Evolutionary conservation across 2,113 vertebrate genomes (phyloP), one percentile per base, ranked within the genome.

Genomic region (Struthidea cinerea): DNA sequence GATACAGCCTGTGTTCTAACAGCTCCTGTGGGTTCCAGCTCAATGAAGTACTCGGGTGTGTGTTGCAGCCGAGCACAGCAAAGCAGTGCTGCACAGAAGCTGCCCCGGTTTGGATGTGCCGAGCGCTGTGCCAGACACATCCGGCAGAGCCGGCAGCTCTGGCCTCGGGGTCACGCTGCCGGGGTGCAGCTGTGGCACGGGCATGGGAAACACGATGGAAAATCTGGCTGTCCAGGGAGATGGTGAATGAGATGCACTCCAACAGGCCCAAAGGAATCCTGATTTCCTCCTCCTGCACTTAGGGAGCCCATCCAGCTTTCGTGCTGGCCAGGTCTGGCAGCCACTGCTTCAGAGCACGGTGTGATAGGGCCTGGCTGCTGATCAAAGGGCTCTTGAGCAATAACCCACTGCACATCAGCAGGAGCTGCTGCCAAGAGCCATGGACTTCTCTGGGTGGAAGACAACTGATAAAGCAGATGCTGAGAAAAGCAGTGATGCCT

Each of bases 321-420:
- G 28, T 6, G 74, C 53, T 91, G 85, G 90, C 78, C 79, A 61
- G 87, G n/a, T 4, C 86, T 74, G 85, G 93, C 86, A 88, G 93
- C 61, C 74, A 20, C 30, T 7, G 69, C n/a, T 89, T 1, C 46
- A 4, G 76, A 86, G 84, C 81, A 26, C 19, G 60, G 74, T 42
- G 88, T 79, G 70, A 84, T 53, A 65, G 81, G 7, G 94, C 61
- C 93, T 97, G 97, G 96, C 95, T 82, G 65, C 86, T 12, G 83
- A 97, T 97, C 93, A 97, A 96, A 97, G 91, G 83, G n/a, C 65
- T 96, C 90, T 97, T 96, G 69, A 82, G 95, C 96, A 97, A 96
- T 4, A 65, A 37, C 46, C 68, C 50, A 41, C 79, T 90, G 70
- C 93, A 78, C 95, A 96, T 93, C 94, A 97, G 95, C 91, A 94